phyloP scores from a whole-genome alignment of 2,113 vertebrate genomes.

The Crypturellus undulatus region DNA sequence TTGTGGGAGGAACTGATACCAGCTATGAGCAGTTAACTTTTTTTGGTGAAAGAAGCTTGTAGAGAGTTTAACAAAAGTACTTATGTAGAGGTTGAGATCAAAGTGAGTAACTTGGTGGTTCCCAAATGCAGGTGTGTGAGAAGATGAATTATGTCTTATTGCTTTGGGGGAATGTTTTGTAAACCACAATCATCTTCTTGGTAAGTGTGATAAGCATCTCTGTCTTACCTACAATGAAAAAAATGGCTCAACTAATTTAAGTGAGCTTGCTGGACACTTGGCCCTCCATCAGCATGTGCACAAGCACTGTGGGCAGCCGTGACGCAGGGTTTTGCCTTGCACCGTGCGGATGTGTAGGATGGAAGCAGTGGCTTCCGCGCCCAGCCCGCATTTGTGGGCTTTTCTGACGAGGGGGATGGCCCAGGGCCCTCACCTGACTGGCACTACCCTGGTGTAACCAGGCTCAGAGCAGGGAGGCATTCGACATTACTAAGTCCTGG shows the following conservation, averaged over 20 bases:
- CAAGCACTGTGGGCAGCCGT: not conserved
- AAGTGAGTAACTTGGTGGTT: not conserved
- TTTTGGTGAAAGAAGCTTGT: not conserved
- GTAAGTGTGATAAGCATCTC: not conserved
- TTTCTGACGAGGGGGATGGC: too few relatives aligned
- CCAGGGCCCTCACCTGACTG: not conserved
- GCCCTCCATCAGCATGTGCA: not conserved
- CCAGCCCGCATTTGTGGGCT: fast-evolving
- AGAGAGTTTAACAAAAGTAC: not conserved
- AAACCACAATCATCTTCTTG: not conserved
- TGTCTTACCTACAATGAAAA: not conserved
- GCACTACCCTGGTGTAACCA: not conserved
- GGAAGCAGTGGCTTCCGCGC: not conserved
- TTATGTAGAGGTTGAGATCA: not conserved
- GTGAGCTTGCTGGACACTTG: not conserved
- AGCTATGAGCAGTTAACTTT: too few relatives aligned
- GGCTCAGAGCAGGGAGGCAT: not conserved
- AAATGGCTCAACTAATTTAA: not conserved
- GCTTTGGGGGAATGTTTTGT: not conserved
- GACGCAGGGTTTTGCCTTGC: fast-evolving
- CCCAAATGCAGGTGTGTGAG: not conserved
- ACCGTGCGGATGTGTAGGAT: too few relatives aligned
- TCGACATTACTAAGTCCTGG: not conserved
- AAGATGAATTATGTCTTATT: not conserved
- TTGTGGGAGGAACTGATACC: too few relatives aligned